Conservation (phyloP, 2,113 vertebrate genomes). For the Clarias gariepinus region DNA sequence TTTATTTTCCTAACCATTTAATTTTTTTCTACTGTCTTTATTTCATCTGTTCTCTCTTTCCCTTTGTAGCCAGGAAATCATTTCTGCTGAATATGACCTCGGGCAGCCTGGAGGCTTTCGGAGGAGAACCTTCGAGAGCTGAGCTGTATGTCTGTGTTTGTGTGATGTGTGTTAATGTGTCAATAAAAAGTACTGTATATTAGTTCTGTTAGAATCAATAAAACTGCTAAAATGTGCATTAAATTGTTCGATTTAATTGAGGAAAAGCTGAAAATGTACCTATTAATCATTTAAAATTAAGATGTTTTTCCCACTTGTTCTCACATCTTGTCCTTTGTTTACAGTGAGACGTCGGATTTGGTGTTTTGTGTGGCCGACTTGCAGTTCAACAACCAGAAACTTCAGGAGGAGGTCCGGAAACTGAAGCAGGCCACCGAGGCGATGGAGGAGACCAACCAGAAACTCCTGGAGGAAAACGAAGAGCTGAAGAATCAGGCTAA, state of each 20-base stretch:
- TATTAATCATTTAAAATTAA: too few species aligned
- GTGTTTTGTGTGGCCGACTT: constrained; percentile 82
- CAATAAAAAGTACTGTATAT: too few species aligned
- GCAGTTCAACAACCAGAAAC: constrained; percentile 83
- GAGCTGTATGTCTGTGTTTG: constrained; percentile 74
- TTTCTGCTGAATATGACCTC: constrained; percentile 72
- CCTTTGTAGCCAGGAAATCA: constrained; percentile 68
- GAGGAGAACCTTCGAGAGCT: constrained; percentile 78
- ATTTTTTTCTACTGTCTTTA: not conserved
- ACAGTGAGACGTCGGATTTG: constrained; percentile 85
- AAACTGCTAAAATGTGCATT: not conserved
- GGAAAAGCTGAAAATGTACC: not conserved
- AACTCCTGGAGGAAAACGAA: constrained; percentile 78
- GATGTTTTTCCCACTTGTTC: not conserved
- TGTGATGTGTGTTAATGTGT: not conserved
- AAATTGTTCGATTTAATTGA: not conserved
- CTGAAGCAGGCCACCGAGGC: constrained; percentile 78
- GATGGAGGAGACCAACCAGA: constrained; percentile 82
- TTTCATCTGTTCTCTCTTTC: not conserved
- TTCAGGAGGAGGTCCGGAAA: constrained; percentile 82
- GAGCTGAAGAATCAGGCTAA: constrained; percentile 72
- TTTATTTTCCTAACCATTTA: too few species aligned
- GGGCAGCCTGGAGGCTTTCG: constrained; percentile 81
- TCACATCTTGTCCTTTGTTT: not conserved
- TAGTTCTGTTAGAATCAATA: not conserved